A percentile compares a stretch with the other conserved stretches of the same genome.
Conservation (phyloP, 2,888 invertebrate species). For the Didymodactylos carnosus region DNA sequence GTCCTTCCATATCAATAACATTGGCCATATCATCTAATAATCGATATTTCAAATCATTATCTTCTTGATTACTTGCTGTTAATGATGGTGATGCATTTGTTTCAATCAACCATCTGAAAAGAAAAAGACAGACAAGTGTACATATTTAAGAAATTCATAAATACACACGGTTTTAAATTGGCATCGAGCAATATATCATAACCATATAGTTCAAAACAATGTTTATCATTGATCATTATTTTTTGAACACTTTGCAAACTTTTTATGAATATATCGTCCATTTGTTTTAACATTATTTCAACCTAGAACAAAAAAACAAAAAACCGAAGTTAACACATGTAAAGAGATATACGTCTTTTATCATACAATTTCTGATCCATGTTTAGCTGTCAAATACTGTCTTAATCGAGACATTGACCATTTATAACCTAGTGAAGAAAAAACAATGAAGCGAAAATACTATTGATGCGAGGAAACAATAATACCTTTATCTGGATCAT, state of each 20-base stretch:
- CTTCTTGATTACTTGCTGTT: conserved; percentile 42
- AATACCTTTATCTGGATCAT: conserved; percentile 38
- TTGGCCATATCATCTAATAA: conserved; percentile 43
- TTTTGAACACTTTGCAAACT: conserved; percentile 41
- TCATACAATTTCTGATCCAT: conserved; percentile 29
- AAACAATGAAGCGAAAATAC: not conserved
- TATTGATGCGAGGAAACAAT: not conserved
- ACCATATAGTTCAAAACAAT: conserved; percentile 47
- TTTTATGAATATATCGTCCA: conserved; percentile 41
- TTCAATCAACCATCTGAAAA: conserved; percentile 40
- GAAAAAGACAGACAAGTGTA: not conserved
- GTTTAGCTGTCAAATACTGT: conserved; percentile 40
- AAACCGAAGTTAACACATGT: not conserved
- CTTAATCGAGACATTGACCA: conserved; percentile 41
- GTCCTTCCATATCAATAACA: conserved; percentile 42
- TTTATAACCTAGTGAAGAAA: conserved; percentile 32
- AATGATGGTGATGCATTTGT: conserved; percentile 45
- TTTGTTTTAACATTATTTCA: conserved; percentile 35
- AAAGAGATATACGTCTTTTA: not conserved
- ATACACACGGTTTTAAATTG: conserved; percentile 39
- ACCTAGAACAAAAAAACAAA: conserved; percentile 18
- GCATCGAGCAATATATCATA: conserved; percentile 44
- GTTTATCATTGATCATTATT: conserved; percentile 40
- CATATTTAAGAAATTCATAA: not conserved
- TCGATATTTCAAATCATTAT: conserved; percentile 43